Base-by-base conservation (phyloP, 2,797 vertebrate species). In the Hippoglossus hippoglossus region DNA sequence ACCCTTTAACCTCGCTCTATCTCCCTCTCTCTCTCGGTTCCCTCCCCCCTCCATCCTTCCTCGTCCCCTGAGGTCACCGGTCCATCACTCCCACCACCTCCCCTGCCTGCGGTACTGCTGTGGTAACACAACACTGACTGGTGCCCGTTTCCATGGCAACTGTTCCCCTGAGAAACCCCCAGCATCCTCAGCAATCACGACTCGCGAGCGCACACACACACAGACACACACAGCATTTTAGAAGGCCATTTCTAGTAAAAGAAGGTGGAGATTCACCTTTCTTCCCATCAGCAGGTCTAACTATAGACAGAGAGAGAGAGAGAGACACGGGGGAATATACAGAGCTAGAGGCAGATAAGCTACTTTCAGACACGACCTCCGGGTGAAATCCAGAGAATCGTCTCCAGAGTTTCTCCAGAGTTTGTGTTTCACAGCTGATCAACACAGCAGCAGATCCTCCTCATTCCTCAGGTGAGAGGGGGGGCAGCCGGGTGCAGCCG, bases 101-200 rank as follows among this genome's bases (percentile, higher is more conserved):
- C 71, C 71, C 71, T 15, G 72, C 78, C 83, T 83, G 81, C 63
- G 73, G 82, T 79, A 77, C 88, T 90, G 83, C 91, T 84, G 93
- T 88, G 86, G 94, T 92, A 94, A 95, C 89, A 93, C 92, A 94
- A 95, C 87, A 92, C 92, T 92, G 88, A 94, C 87, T 88, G 89
- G 89, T 91, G 90, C 79, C 87, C 82, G 91, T 93, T 93, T 87
- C 94, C 84, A 89, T 54, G 87, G 91, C 78, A 90, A 93, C 93
- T 58, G 47, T 74, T 89, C 91, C 91, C 88, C 66, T 73, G 91
- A 94, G 92, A 62, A 81, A 86, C 41, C 83, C 80, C 87, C 84
- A 84, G 80, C 87, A 86, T 89, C 86, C 89, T 90, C 87, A 84
- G 88, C 87, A 91, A 85, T 83, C 80, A 82, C 79, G 46, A 79